These are phyloP conservation scores for Stenurella melanura DNA, from an alignment of 2,888 invertebrate species.

Conservation along the genomic window DNA sequence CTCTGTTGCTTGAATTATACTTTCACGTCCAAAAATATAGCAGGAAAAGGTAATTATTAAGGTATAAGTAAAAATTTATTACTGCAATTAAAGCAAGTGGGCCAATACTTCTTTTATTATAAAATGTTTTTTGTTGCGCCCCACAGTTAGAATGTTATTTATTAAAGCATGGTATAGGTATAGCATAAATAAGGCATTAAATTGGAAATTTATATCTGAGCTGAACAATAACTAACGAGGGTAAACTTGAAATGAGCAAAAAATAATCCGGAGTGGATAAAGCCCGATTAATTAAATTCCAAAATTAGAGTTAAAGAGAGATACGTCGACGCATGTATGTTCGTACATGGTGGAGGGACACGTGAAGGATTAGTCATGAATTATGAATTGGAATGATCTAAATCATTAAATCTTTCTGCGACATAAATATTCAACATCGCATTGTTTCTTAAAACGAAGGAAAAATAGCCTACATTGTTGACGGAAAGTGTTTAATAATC, in stretches of 20 bases:
- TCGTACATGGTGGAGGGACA: constrained; percentile 9
- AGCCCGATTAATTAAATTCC: constrained; percentile 51
- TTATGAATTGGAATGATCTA: not conserved
- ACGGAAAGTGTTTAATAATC: too few relatives aligned
- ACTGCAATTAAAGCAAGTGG: constrained; percentile 24
- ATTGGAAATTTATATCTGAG: constrained; percentile 45
- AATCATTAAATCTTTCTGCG: not conserved
- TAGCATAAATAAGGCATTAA: constrained; percentile 46
- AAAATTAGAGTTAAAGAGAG: constrained; percentile 39
- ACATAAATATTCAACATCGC: not conserved
- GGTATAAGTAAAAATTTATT: constrained; percentile 26
- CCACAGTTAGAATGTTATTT: constrained; percentile 41
- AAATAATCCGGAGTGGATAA: constrained; percentile 46
- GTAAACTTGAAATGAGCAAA: constrained; percentile 46
- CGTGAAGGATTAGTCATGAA: constrained; percentile 1
- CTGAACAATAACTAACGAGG: constrained; percentile 47
- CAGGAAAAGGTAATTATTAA: constrained; percentile 16
- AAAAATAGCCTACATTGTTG: too few relatives aligned
- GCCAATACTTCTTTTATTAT: constrained; percentile 35
- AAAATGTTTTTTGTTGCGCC: constrained; percentile 25
- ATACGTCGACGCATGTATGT: constrained; percentile 30
- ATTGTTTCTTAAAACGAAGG: too few relatives aligned
- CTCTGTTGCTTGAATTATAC: constrained; percentile 11
- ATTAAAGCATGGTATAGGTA: constrained; percentile 42
- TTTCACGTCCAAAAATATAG: not conserved